These are phyloP conservation scores for Aurelia sp. DNA, from an alignment of 30 jellyfish, hydroid and myxozoan genomes.

Conservation along the genomic window DNA sequence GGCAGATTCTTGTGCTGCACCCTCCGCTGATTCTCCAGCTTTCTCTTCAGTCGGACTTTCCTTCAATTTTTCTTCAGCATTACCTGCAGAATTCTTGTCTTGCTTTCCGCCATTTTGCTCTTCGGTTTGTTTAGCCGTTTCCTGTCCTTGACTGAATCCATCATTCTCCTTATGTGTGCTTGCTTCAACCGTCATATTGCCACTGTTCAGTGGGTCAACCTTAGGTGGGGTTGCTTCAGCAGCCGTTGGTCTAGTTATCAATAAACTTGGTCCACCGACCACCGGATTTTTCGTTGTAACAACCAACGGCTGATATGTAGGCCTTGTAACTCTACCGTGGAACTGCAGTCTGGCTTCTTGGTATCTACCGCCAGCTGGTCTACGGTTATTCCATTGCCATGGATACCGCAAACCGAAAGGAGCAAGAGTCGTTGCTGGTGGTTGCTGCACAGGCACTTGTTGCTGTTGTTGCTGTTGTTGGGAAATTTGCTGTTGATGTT, in stretches of 20 bases:
- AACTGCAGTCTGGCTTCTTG: conserved; percentile 40
- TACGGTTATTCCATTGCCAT: conserved; percentile 74
- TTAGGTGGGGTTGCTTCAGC: background rate
- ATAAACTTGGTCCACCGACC: background rate
- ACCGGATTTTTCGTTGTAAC: conserved; percentile 25
- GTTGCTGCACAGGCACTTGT: conserved; percentile 16
- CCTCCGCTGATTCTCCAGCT: background rate
- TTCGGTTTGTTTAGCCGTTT: too few species aligned
- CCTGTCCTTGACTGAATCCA: too few species aligned
- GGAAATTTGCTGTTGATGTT: background rate
- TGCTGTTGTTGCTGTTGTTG: conserved; percentile 40
- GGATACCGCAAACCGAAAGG: conserved; percentile 61
- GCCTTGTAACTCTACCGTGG: conserved; percentile 43
- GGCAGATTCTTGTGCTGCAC: background rate
- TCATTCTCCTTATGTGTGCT: too few species aligned
- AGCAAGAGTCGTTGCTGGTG: conserved; percentile 23
- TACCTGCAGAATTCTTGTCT: background rate
- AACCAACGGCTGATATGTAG: conserved; percentile 19
- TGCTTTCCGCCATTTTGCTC: background rate
- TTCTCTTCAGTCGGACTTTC: conserved; percentile 1
- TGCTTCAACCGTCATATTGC: too few species aligned
- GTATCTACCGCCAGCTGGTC: conserved; percentile 39
- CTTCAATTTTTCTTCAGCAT: background rate
- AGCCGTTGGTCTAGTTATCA: conserved; percentile 36
- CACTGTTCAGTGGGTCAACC: too few species aligned